These are phyloP conservation scores for Plebejus melissa DNA, from an alignment of 2,888 invertebrate genomes.

Conservation along the genomic window DNA sequence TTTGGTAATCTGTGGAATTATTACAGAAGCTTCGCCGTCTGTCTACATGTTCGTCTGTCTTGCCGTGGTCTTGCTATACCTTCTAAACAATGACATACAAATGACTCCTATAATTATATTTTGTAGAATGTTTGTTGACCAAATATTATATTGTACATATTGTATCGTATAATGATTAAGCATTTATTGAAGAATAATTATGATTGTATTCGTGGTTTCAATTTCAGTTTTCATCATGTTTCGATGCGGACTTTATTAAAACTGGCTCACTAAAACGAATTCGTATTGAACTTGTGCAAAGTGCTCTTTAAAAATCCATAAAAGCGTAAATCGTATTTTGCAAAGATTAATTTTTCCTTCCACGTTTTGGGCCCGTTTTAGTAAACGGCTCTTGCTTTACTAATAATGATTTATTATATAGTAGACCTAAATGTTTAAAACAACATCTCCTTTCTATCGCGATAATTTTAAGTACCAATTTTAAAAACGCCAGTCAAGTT, in stretches of 20 bases:
- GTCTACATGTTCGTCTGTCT: no score
- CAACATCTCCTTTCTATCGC: not conserved
- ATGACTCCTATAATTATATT: no score
- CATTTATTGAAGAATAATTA: not conserved
- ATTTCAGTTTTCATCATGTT: not conserved
- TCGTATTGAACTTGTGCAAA: conserved; percentile 17
- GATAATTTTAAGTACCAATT: not conserved
- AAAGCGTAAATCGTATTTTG: conserved; percentile 19
- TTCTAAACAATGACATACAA: no score
- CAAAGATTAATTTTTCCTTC: conserved; percentile 7
- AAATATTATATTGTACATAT: no score
- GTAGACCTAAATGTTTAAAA: no score
- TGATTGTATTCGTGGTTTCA: not conserved
- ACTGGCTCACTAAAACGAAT: conserved; percentile 22
- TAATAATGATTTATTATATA: no score
- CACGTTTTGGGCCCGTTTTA: not conserved
- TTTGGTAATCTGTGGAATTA: no score
- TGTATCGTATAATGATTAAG: not conserved
- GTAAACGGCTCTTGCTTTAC: not conserved
- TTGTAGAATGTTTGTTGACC: no score
- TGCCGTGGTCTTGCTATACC: no score
- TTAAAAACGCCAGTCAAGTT: not conserved
- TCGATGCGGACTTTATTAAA: conserved; percentile 17
- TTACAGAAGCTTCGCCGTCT: no score
- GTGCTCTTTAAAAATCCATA: conserved; percentile 19